phyloP scores from a whole-genome alignment of 1,140 invertebrate genomes.

The Chironomus tepperi region DNA sequence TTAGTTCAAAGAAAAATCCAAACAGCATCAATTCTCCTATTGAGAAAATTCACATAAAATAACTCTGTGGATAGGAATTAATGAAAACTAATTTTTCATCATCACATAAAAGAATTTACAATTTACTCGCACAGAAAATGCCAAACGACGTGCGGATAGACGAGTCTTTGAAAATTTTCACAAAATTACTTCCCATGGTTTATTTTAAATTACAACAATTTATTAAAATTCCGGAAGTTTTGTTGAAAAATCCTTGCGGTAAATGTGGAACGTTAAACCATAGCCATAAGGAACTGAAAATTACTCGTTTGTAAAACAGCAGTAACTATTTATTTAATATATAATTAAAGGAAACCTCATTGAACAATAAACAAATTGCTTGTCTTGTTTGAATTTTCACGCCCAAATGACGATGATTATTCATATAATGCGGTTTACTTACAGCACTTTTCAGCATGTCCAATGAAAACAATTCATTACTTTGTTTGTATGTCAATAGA shows the following conservation, averaged over 20 bases:
- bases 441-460: background rate
- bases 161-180: background rate
- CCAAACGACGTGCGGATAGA: background rate
- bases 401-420: background rate
- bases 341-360: background rate
- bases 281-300: background rate
- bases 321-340: background rate
- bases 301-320: background rate
- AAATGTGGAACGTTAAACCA: background rate
- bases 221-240: conserved; percentile 8
- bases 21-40: too few species aligned
- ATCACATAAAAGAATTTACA: too few species aligned
- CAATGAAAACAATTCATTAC: background rate
- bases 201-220: background rate
- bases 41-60: too few species aligned
- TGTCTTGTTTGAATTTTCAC: conserved; percentile 13
- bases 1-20: too few species aligned
- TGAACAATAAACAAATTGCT: conserved; percentile 7
- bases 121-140: too few species aligned
- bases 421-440: background rate
- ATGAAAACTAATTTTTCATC: too few species aligned
- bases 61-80: too few species aligned
- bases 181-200: background rate
- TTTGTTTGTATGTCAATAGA: too few species aligned
- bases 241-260: background rate